phyloP scores from a whole-genome alignment of 2,797 vertebrate genomes.

The Galaxias olidus region DNA sequence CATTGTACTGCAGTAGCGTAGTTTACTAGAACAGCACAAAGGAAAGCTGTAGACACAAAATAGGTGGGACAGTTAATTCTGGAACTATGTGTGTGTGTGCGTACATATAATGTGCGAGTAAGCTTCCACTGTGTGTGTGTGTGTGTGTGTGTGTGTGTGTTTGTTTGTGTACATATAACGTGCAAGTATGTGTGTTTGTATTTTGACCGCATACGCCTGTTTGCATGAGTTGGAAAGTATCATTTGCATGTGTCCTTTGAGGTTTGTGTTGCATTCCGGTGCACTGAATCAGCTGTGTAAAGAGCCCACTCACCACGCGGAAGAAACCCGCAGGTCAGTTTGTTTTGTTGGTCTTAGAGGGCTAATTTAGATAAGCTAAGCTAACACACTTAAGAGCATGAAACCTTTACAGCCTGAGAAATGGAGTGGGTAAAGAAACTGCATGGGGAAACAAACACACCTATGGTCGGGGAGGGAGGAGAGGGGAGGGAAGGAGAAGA shows the following conservation, averaged over 20 bases:
- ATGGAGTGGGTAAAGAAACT: conserved; percentile 50
- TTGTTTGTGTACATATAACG: conserved; percentile 7
- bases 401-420: conserved; percentile 45
- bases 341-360: conserved; percentile 17
- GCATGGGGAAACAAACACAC: conserved; percentile 52
- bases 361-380: conserved; percentile 57
- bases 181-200: background rate
- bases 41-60: too few relatives aligned
- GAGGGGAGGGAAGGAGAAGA: background rate
- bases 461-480: conserved; percentile 7
- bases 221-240: background rate
- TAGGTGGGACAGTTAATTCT: conserved; percentile 15
- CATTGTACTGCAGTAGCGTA: too few relatives aligned
- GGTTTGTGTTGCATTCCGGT: conserved; percentile 4
- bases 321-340: background rate
- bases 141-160: conserved; percentile 15
- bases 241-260: conserved; percentile 14
- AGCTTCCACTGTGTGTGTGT: conserved; percentile 5
- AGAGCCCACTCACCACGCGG: background rate
- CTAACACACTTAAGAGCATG: conserved; percentile 48
- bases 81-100: background rate
- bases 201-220: background rate
- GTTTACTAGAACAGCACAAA: too few relatives aligned
- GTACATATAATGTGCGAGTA: background rate
- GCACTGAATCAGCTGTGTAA: too few relatives aligned